Base-by-base conservation (phyloP, 2,113 vertebrate genomes). In the Aptenodytes forsteri region DNA sequence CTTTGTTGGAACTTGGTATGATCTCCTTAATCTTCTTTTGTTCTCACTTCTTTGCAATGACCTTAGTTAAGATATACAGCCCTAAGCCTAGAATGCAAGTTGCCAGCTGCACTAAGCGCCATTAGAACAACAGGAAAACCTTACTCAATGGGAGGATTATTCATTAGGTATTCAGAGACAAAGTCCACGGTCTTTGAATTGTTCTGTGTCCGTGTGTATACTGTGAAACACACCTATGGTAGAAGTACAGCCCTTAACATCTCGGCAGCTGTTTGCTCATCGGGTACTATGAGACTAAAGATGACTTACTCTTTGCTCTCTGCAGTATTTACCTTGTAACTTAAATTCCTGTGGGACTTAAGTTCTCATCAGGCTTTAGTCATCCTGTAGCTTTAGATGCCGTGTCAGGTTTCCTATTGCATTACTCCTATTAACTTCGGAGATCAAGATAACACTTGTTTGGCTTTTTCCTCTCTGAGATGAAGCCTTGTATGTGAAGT, bases 381-480 rank as follows among this genome's bases (percentile, higher is more conserved):
- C 42, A 26, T 44, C 55, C 64, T 87, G 91, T 52, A 87, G 92
- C 79, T 90, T 94, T 69, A 81, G 65, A 29, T 15, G 11, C 87
- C 23, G 88, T 29, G 32, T 95, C 96, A 92, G 26, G 64, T 97
- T 82, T 90, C 94, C 80, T 95, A 4, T 77, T 95, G 94, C 83
- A 20, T 84, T 95, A n/a, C 34, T 83, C 38, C 77, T 62, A 1
- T 91, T 90, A 66, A 76, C 55, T 92, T 56, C 1, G 3, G 79
- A 44, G 66, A 83, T 91, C 64, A 71, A 84, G 87, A 2, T 87
- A 59, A 54, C 9, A 4, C 76, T 81, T 56, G 61, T 75, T 71
- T 79, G 59, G 21, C 64, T 82, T 76, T 93, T 77, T 90, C 34
- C 19, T 79, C 52, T 59, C 86, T 9, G 47, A 70, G 67, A 25